phyloP scores from a whole-genome alignment of 2,113 vertebrate genomes.

The Montifringilla adamsi region DNA sequence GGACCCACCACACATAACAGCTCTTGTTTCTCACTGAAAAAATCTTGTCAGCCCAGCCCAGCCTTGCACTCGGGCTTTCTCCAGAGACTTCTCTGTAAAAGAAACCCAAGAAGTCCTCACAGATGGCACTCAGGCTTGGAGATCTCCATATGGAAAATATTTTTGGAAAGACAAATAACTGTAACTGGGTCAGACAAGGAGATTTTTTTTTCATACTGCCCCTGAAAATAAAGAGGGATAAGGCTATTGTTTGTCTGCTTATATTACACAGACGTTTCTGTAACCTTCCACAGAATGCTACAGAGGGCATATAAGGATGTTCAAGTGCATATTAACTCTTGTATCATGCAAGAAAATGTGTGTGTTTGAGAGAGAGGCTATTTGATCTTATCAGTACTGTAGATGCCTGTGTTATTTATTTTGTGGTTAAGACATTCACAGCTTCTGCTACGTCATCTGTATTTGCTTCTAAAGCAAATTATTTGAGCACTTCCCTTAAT shows the following conservation, averaged over 20 bases:
- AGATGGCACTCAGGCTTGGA: conserved; percentile 56
- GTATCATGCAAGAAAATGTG: background rate
- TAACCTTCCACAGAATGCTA: background rate
- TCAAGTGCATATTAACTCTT: background rate
- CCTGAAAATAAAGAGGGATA: conserved; percentile 36
- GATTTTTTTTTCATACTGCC: conserved; percentile 26
- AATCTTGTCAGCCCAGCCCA: background rate
- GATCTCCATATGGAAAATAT: conserved; percentile 61
- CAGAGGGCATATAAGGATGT: background rate
- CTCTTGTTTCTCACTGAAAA: conserved; percentile 13
- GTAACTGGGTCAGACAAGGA: conserved; percentile 44
- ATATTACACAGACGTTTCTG: background rate
- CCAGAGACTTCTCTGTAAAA: conserved; percentile 52
- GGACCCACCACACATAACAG: background rate
- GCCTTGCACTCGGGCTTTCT: conserved; percentile 22
- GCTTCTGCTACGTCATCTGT: background rate
- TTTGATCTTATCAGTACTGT: background rate
- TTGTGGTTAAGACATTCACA: background rate
- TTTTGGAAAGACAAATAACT: conserved; percentile 61
- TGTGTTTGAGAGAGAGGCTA: background rate
- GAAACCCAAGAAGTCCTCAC: conserved; percentile 55
- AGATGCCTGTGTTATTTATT: background rate
- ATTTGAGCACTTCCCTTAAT: background rate
- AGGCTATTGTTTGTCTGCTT: conserved; percentile 31
- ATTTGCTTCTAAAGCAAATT: background rate